A percentile compares a stretch with the other conserved stretches of the same genome.
Conservation (phyloP, 92 coral and sea anemone species). For the Zoanthus sociatus region DNA sequence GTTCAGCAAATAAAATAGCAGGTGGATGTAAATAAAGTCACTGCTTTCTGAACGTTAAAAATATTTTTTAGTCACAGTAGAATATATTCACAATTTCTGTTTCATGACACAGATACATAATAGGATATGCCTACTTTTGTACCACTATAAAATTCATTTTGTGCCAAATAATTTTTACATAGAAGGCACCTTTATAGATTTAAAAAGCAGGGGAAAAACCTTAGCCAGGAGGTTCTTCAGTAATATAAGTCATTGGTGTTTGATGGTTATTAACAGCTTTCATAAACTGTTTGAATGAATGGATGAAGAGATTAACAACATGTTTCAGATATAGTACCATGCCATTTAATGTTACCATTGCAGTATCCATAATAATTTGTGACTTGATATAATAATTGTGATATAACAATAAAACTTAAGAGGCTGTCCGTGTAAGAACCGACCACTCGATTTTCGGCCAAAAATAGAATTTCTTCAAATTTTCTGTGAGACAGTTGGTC, state of each 20-base stretch:
- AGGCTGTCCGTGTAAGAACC: no score
- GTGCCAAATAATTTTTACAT: conserved; percentile 14
- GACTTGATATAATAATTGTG: conserved; percentile 18
- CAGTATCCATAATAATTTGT: conserved; percentile 15
- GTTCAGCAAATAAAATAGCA: conserved; percentile 21
- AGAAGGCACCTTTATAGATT: conserved; percentile 16
- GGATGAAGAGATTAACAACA: conserved; percentile 3
- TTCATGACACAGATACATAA: conserved; percentile 28
- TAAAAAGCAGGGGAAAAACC: conserved; percentile 26
- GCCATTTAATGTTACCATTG: conserved; percentile 12
- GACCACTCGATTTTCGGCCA: no score
- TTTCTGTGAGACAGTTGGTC: no score
- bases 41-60: conserved; percentile 29
- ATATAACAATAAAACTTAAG: conserved; percentile 2
- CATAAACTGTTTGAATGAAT: conserved; percentile 18
- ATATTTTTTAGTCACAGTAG: conserved; percentile 21
- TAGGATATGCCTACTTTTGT: conserved; percentile 34
- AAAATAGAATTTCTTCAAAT: no score
- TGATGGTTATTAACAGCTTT: conserved; percentile 17
- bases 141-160: conserved; percentile 14
- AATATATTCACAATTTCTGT: conserved; percentile 22
- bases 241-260: neutral
- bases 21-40: conserved; percentile 30
- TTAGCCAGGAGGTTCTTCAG: neutral
- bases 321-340: conserved; percentile 17